Percentiles rank a stretch among this genome's conserved stretches.
These are phyloP conservation scores for Pristionchus mayeri DNA, from an alignment of 2,888 invertebrate species.

Conservation along the genomic window DNA sequence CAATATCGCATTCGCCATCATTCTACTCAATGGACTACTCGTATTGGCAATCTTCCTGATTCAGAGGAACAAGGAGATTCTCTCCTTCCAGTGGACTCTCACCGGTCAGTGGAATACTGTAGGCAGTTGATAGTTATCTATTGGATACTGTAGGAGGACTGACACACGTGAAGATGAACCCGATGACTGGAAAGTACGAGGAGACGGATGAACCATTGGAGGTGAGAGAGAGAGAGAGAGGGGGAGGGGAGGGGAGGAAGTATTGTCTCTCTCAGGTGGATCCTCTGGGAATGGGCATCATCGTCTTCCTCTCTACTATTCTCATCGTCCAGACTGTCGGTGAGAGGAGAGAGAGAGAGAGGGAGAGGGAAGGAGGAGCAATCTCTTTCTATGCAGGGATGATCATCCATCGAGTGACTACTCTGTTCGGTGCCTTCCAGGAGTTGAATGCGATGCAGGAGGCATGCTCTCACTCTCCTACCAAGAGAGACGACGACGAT, in stretches of 20 bases:
- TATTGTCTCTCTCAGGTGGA: slow-evolving; percentile 84
- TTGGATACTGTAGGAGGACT: slow-evolving; percentile 57
- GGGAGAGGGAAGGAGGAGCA: slow-evolving; percentile 78
- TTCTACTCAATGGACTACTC: slow-evolving; percentile 98
- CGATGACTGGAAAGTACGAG: slow-evolving; percentile 71
- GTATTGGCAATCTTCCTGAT: slow-evolving; percentile 97
- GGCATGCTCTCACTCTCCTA: slow-evolving; percentile 50
- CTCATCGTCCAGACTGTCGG: slow-evolving; percentile 71
- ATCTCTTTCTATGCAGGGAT: slow-evolving; percentile 79
- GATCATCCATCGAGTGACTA: slow-evolving; percentile 98
- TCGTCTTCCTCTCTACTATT: slow-evolving; percentile 73
- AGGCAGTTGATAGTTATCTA: neutral
- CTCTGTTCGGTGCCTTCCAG: slow-evolving; percentile 80
- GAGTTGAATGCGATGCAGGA: slow-evolving; percentile 69
- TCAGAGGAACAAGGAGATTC: slow-evolving; percentile 95
- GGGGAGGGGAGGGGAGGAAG: neutral
- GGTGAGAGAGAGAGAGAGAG: slow-evolving; percentile 76
- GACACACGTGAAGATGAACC: slow-evolving; percentile 73
- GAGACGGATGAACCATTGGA: slow-evolving; percentile 67
- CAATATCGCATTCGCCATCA: slow-evolving; percentile 91
- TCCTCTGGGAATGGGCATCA: slow-evolving; percentile 85
- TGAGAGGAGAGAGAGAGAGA: neutral
- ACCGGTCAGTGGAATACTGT: slow-evolving; percentile 48
- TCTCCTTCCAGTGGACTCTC: slow-evolving; percentile 88
- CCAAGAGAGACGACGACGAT: slow-evolving; percentile 61